Conservation (phyloP, 2,888 invertebrate species). For the Fabriciana adippe region DNA sequence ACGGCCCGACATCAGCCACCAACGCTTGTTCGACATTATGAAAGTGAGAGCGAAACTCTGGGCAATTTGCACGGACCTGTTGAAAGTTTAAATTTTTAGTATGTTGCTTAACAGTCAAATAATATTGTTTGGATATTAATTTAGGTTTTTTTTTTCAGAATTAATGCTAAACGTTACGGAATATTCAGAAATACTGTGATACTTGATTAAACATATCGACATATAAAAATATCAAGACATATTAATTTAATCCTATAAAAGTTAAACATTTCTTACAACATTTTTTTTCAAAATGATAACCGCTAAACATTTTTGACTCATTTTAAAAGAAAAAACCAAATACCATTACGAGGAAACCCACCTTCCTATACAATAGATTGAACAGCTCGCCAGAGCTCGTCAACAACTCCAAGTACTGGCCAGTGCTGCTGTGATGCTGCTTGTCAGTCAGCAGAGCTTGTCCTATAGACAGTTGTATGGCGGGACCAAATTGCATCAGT, state of each 20-base stretch:
- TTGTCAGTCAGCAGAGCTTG: conserved; percentile 85
- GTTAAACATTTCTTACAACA: too few relatives aligned
- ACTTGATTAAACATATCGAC: too few relatives aligned
- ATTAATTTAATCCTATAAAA: too few relatives aligned
- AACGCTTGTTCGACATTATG: conserved; percentile 90
- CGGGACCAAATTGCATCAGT: conserved; percentile 89
- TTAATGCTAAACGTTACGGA: too few relatives aligned
- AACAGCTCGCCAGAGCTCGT: conserved; percentile 86
- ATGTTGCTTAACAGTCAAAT: not conserved
- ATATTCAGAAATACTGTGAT: too few relatives aligned
- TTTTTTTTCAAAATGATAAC: too few relatives aligned
- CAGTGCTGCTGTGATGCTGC: conserved; percentile 87
- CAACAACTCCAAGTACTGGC: conserved; percentile 89
- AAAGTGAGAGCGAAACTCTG: conserved; percentile 91
- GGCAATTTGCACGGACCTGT: conserved; percentile 90
- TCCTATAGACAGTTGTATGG: conserved; percentile 83
- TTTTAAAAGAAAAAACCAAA: too few relatives aligned
- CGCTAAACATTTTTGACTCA: too few relatives aligned
- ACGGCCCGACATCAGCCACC: conserved; percentile 84
- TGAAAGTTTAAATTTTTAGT: not conserved
- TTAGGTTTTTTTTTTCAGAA: too few relatives aligned
- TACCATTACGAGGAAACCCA: conserved; percentile 49
- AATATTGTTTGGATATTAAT: not conserved
- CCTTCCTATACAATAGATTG: conserved; percentile 89
- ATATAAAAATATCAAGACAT: too few relatives aligned